Evolutionary conservation across 2,113 vertebrate genomes (phyloP).

Genomic region (Apus apus): DNA sequence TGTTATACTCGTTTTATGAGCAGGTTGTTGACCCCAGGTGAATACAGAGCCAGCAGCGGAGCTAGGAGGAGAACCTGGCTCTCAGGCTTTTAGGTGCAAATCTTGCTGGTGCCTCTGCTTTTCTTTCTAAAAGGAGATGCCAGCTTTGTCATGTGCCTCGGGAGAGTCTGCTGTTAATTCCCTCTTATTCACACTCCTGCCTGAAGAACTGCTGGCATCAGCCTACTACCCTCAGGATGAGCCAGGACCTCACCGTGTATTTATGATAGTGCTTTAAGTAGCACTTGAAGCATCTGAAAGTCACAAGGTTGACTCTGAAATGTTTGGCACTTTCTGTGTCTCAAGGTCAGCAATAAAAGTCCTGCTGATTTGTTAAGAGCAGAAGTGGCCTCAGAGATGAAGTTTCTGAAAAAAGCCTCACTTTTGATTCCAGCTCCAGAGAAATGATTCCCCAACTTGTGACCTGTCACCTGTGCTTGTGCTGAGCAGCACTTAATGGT

Average conservation of each 20-base stretch:
- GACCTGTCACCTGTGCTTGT: not conserved
- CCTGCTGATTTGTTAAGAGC: not conserved
- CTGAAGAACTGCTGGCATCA: not conserved
- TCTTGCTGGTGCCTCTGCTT: not conserved
- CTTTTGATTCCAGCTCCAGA: not conserved
- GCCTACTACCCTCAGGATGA: not conserved
- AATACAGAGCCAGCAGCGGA: not conserved
- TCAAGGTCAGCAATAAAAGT: not conserved
- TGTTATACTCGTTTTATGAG: not conserved
- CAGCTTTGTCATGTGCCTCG: not conserved
- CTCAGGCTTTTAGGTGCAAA: not conserved
- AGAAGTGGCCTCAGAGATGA: not conserved
- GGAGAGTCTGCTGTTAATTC: not conserved
- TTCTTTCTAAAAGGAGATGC: not conserved
- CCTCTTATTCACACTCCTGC: not conserved
- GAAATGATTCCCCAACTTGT: not conserved
- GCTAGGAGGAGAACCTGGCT: rapidly evolving
- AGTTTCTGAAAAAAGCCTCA: not conserved
- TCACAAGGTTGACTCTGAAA: not conserved
- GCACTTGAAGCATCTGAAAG: not conserved
- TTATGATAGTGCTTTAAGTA: not conserved
- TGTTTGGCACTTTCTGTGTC: not conserved
- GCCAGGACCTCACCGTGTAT: not conserved
- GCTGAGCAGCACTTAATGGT: not conserved
- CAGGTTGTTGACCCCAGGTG: not conserved